Conservation (phyloP, 2,113 vertebrate species). For the Corvus cornix region DNA sequence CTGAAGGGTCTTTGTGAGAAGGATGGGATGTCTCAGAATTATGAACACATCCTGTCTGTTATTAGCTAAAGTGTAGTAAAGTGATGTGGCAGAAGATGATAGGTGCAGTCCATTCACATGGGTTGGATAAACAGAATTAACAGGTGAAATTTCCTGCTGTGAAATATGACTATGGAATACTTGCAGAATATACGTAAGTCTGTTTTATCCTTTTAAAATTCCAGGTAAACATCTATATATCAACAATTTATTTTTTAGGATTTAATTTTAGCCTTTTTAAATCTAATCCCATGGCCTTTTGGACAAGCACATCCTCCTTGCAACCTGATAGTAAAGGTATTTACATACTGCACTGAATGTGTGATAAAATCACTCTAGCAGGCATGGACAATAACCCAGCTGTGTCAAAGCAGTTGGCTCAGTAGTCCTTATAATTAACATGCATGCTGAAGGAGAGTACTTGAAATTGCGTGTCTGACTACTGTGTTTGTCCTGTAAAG, state of each 20-base stretch:
- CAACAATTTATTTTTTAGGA: conserved; percentile 88
- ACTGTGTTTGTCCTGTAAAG: neutral
- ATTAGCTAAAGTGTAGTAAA: neutral
- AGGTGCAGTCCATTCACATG: neutral
- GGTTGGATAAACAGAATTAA: neutral
- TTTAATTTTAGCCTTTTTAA: conserved; percentile 99
- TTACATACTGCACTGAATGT: conserved; percentile 80
- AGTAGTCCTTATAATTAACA: conserved; percentile 64
- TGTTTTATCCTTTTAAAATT: conserved; percentile 11
- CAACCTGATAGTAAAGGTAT: conserved; percentile 92
- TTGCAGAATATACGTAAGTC: neutral
- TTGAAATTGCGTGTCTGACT: conserved; percentile 3
- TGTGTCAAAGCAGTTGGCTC: conserved; percentile 76
- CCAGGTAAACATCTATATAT: conserved; percentile 32
- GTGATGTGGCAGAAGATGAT: neutral
- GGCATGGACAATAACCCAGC: conserved; percentile 70
- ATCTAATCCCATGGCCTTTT: conserved; percentile 99
- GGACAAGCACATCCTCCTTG: conserved; percentile 88
- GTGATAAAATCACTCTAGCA: conserved; percentile 70
- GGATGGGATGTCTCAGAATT: neutral
- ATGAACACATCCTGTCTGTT: neutral
- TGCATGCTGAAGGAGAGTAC: conserved; percentile 69
- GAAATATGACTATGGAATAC: neutral
- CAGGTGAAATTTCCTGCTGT: neutral
- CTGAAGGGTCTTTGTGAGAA: neutral